These are phyloP conservation scores for Oriolus oriolus DNA, from an alignment of 2,113 vertebrate species.

Conservation along the genomic window DNA sequence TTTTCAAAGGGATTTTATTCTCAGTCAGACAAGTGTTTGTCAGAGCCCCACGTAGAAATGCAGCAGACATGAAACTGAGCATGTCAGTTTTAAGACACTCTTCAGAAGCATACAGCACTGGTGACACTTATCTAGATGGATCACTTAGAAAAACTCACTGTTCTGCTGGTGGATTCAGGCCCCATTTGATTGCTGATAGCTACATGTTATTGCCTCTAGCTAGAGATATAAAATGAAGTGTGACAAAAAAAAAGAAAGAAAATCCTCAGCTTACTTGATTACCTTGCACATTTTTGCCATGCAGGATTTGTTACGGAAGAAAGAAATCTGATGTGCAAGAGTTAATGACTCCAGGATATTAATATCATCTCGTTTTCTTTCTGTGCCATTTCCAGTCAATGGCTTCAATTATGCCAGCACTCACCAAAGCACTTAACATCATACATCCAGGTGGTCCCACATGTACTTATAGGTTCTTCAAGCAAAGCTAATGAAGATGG, in stretches of 20 bases:
- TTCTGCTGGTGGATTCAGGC: neutral
- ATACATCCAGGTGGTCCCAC: neutral
- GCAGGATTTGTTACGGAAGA: neutral
- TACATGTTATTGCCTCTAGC: neutral
- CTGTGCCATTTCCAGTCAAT: neutral
- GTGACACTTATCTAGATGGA: neutral
- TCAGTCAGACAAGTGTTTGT: neutral
- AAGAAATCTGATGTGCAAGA: neutral
- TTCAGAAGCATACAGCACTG: neutral
- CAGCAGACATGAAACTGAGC: neutral
- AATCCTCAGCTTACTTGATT: neutral
- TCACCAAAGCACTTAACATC: neutral
- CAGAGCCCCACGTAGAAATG: neutral
- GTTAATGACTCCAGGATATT: neutral
- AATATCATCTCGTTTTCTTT: neutral
- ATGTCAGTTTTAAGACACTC: neutral
- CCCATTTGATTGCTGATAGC: neutral
- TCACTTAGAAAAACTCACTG: neutral
- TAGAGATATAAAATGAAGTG: neutral
- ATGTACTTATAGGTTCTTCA: neutral
- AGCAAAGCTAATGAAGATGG: neutral
- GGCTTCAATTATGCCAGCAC: neutral
- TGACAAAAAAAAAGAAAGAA: neutral
- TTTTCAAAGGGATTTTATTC: neutral
- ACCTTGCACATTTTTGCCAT: neutral